These are phyloP conservation scores for Myotis myotis DNA, from an alignment of 2,797 vertebrate species.

Conservation along the genomic window DNA sequence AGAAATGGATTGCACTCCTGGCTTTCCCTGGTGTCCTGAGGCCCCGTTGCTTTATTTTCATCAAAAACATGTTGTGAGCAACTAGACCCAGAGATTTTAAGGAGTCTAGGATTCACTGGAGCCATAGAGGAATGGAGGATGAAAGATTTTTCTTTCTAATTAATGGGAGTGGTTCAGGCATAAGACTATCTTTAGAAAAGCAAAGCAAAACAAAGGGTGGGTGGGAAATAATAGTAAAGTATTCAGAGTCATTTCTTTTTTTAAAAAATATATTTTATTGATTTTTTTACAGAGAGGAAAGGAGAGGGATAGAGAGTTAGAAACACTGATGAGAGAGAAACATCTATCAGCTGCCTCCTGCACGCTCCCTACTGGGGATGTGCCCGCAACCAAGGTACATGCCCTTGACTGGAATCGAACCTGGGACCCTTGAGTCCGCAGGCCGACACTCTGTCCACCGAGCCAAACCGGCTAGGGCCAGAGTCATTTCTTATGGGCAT, in stretches of 20 bases:
- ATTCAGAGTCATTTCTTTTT: neutral
- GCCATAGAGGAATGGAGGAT: conserved; percentile 68
- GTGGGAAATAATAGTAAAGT: neutral
- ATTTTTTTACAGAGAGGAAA: too few relatives aligned
- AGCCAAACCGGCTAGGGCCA: too few relatives aligned
- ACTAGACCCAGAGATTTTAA: conserved; percentile 60
- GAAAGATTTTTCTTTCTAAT: conserved; percentile 71
- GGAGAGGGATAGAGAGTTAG: too few relatives aligned
- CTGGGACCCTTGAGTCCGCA: too few relatives aligned
- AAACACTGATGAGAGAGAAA: too few relatives aligned
- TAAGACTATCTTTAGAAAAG: conserved; percentile 27
- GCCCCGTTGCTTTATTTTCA: conserved; percentile 76
- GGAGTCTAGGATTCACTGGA: conserved; percentile 71
- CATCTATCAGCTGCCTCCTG: too few relatives aligned
- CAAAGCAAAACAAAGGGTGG: neutral
- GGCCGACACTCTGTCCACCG: too few relatives aligned
- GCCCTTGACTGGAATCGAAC: too few relatives aligned
- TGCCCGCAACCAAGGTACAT: too few relatives aligned
- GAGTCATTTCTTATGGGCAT: neutral
- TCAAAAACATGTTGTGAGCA: conserved; percentile 75
- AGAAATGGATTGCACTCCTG: neutral
- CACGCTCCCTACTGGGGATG: too few relatives aligned
- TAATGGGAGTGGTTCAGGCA: neutral
- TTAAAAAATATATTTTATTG: too few relatives aligned
- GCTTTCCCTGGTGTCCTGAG: neutral